phyloP scores from a whole-genome alignment of 2,888 invertebrate genomes.

The Orthosia incerta region DNA sequence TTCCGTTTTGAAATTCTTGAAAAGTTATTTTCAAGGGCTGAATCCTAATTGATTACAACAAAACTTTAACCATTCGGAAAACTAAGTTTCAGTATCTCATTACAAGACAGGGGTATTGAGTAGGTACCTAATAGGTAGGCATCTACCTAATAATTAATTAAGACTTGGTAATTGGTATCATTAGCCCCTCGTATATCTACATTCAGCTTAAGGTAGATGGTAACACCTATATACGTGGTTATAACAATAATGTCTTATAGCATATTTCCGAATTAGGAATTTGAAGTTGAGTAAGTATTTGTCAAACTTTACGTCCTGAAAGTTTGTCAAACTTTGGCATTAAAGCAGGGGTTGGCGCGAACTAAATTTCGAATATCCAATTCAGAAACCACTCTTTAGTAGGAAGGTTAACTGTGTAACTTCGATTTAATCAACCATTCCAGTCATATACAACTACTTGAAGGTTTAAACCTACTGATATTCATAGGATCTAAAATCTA shows the following conservation, averaged over 20 bases:
- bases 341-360: too few species aligned
- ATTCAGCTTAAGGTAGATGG: not conserved
- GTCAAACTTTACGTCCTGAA: too few species aligned
- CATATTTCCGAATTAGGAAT: too few species aligned
- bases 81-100: not conserved
- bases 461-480: not conserved
- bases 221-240: too few species aligned
- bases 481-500: too few species aligned
- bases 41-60: not conserved
- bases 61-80: not conserved
- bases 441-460: not conserved
- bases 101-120: not conserved
- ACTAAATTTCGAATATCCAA: too few species aligned
- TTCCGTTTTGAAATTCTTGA: not conserved
- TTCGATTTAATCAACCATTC: not conserved
- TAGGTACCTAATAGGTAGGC: too few species aligned
- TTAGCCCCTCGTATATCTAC: not conserved
- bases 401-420: not conserved
- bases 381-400: too few species aligned
- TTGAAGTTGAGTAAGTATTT: too few species aligned
- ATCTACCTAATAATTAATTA: conserved; percentile 7
- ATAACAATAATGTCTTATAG: not conserved
- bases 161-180: too few species aligned
- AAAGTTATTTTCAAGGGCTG: conserved; percentile 5
- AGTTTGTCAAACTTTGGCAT: too few species aligned